Evolutionary conservation across 2,888 invertebrate genomes (phyloP).

Genomic region (Eulithis testata): DNA sequence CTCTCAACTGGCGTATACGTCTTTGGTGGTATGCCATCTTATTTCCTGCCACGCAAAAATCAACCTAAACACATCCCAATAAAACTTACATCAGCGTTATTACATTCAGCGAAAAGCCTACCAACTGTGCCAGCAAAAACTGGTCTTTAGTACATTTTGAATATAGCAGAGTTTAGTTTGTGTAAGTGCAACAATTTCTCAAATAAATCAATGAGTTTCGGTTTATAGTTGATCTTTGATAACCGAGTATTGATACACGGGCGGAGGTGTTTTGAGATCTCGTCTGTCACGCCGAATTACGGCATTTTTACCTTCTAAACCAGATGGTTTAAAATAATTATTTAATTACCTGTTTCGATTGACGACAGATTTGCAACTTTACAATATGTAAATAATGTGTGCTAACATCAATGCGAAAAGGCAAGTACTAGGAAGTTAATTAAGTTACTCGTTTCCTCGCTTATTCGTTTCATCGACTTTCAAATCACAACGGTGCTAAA

Average conservation of each 20-base stretch:
- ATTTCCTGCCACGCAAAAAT: slow-evolving; percentile 29
- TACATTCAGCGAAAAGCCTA: slow-evolving; percentile 11
- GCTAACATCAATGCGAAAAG: too few relatives aligned
- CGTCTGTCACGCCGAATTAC: slow-evolving; percentile 60
- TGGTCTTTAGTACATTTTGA: neutral
- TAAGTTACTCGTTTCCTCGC: too few relatives aligned
- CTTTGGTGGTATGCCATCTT: slow-evolving; percentile 76
- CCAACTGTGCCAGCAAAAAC: slow-evolving; percentile 25
- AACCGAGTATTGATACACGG: slow-evolving; percentile 60
- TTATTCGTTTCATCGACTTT: too few relatives aligned
- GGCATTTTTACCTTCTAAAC: slow-evolving; percentile 47
- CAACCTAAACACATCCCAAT: slow-evolving; percentile 21
- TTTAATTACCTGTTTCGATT: neutral
- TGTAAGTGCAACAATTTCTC: slow-evolving; percentile 50
- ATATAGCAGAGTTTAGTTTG: slow-evolving; percentile 35
- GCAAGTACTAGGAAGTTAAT: too few relatives aligned
- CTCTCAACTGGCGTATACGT: slow-evolving; percentile 78
- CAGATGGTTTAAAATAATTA: slow-evolving; percentile 13
- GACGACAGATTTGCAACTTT: too few relatives aligned
- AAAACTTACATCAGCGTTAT: slow-evolving; percentile 33
- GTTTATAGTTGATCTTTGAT: slow-evolving; percentile 60
- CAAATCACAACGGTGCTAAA: too few relatives aligned
- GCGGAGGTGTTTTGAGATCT: slow-evolving; percentile 62
- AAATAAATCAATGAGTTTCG: slow-evolving; percentile 65
- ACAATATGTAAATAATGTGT: too few relatives aligned